Base-by-base conservation (phyloP, 2,113 vertebrate species). In the Eupsittula cactorum region DNA sequence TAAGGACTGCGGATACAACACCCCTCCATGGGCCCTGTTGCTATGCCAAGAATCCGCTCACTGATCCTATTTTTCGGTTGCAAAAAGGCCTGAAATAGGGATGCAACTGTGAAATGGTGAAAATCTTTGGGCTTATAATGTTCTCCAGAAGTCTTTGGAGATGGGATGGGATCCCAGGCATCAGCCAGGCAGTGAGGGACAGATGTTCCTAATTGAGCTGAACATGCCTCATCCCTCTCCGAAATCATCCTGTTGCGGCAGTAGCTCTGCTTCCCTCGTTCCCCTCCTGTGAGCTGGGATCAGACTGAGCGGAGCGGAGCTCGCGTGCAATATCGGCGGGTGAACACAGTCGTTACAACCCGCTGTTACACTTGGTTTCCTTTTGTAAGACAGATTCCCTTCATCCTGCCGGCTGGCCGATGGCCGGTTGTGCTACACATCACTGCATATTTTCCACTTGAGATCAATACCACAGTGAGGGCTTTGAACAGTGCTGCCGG, bases 371-470 rank as follows among this genome's bases (percentile, higher is more conserved):
- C 63, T 52, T 39, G 0, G 5, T 76, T 81, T 75, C 31, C 74
- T 7, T 31, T 62, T 27, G n/a, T 29, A 27, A 92, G 81, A 62
- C 49, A 53, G 76, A 27, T 77, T 67, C 52, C 81, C 70, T 86
- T 85, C 75, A 53, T 55, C 80, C 75, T 31, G 46, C 80, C 4
- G n/a, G 33, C 67, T 10, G 52, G 71, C 52, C 28, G 2, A 7
- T n/a, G 52, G 33, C 79, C 35, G 73, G 41, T 52, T 70, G 4
- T 46, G 3, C 79, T 65, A 20, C 47, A 88, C 90, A 92, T 71
- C 80, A 37, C 59, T 6, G 28, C 90, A 82, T 92, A 86, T 44
- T 94, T 94, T 94, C 93, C 93, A 63, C 86, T 86, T 89, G 86
- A 89, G 86, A 55, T 94, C 93, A 88, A 92, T 60, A 53, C 89